Conservation (phyloP, 1,140 invertebrate species). For the Amyelois transitella region DNA sequence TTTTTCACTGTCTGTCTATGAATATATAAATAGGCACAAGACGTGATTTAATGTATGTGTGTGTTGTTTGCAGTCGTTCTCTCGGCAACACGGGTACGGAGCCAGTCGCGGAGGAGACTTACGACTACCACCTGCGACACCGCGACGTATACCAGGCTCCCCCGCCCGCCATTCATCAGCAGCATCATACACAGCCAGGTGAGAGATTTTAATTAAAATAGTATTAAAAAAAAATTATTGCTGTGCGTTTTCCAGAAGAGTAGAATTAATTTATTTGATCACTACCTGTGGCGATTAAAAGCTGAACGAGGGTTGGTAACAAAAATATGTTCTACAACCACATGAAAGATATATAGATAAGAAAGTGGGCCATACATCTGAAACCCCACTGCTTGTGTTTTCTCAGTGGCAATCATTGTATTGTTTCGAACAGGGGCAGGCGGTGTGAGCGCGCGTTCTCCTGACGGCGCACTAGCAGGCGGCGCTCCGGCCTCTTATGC, state of each 20-base stretch:
- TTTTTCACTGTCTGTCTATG: no score
- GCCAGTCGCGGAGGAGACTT: constrained; percentile 47
- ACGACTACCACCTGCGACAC: constrained; percentile 63
- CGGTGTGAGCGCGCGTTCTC: constrained; percentile 34
- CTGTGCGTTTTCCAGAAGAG: no score
- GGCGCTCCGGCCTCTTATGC: constrained; percentile 28
- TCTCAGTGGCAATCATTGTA: constrained; percentile 28
- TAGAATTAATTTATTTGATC: no score
- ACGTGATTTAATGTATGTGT: background rate
- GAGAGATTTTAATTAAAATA: background rate
- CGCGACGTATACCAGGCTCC: constrained; percentile 59
- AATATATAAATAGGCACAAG: no score
- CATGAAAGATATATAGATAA: no score
- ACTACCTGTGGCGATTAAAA: no score
- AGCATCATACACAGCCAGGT: constrained; percentile 54
- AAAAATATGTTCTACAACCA: no score
- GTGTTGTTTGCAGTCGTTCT: constrained; percentile 38
- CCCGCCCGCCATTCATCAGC: constrained; percentile 45
- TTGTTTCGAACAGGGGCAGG: no score
- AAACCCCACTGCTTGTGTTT: constrained; percentile 20
- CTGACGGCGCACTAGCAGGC: constrained; percentile 26
- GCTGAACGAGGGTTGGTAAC: no score
- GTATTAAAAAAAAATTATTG: no score
- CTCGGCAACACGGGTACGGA: constrained; percentile 44
- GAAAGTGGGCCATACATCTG: no score